Evolutionary conservation across 2,113 vertebrate genomes (phyloP).

Genomic region (Sinocyclocheilus grahami): DNA sequence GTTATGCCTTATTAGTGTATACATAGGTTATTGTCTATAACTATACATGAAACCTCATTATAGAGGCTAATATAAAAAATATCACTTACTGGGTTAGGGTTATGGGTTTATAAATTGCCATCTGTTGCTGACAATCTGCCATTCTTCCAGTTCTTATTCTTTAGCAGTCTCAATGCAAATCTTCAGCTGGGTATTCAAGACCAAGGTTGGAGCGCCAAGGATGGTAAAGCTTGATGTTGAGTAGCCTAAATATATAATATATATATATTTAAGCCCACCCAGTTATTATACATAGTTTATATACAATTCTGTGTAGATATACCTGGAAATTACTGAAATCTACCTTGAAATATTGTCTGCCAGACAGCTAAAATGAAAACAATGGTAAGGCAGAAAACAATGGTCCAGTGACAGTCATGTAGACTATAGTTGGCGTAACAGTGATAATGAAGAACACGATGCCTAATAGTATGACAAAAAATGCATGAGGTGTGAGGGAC

Average conservation of each 20-base stretch:
- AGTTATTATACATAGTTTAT: neutral
- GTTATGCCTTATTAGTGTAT: too few species aligned
- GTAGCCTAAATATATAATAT: neutral
- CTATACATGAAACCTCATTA: too few species aligned
- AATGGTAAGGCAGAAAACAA: neutral
- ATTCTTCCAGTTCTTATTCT: neutral
- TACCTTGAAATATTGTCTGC: too few species aligned
- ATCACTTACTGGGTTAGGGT: neutral
- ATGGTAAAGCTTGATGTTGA: neutral
- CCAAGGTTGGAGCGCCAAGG: neutral
- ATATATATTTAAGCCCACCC: neutral
- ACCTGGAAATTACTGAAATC: too few species aligned
- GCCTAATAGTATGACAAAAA: neutral
- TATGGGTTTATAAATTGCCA: neutral
- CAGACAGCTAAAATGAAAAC: too few species aligned
- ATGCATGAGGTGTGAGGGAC: neutral
- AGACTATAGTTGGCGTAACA: neutral
- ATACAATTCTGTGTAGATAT: neutral
- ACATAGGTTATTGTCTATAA: too few species aligned
- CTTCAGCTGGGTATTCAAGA: neutral
- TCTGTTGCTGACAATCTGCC: too few species aligned
- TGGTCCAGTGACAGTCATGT: neutral
- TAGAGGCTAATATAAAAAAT: neutral
- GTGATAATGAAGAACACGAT: neutral
- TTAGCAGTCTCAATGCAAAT: neutral